Evolutionary conservation across 1,140 invertebrate genomes (phyloP).

Genomic region (Stegodyphus dumicola): DNA sequence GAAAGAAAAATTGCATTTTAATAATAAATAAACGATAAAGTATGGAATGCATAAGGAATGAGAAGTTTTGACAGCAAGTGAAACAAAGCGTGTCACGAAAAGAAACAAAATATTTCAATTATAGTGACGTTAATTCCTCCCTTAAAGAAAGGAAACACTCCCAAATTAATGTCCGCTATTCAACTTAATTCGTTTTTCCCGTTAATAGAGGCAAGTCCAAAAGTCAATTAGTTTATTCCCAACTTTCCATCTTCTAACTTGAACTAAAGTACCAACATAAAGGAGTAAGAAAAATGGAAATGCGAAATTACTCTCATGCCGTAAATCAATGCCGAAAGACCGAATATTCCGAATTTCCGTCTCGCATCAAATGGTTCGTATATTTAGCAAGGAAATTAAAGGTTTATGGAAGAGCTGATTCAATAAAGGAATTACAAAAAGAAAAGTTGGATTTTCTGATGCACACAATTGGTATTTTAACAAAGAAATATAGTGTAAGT

Average conservation of each 20-base stretch:
- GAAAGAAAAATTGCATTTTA: too few relatives aligned
- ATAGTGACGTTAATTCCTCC: slow-evolving; percentile 41
- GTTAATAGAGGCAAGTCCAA: slow-evolving; percentile 45
- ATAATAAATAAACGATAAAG: too few relatives aligned
- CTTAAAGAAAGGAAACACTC: slow-evolving; percentile 33
- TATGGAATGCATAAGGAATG: too few relatives aligned
- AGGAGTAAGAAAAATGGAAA: slow-evolving; percentile 5
- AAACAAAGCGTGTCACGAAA: slow-evolving; percentile 1
- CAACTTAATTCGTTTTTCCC: slow-evolving; percentile 52
- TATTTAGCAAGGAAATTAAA: slow-evolving; percentile 34
- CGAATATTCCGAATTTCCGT: slow-evolving; percentile 37
- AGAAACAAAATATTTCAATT: slow-evolving; percentile 43
- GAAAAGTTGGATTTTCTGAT: too few relatives aligned
- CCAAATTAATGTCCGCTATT: slow-evolving; percentile 20
- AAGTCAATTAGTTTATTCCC: slow-evolving; percentile 57
- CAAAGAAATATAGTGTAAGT: too few relatives aligned
- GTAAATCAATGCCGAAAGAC: slow-evolving; percentile 26
- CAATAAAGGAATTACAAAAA: not conserved
- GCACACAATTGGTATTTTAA: too few relatives aligned
- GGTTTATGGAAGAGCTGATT: slow-evolving; percentile 34
- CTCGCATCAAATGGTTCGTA: slow-evolving; percentile 21
- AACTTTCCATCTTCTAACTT: not conserved
- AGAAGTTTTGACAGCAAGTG: too few relatives aligned
- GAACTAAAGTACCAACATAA: slow-evolving; percentile 8
- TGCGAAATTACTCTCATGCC: slow-evolving; percentile 13